Percentiles rank a stretch among this genome's conserved stretches.
Conservation (phyloP, 2,888 invertebrate species). For the Neoaliturus tenellus region DNA sequence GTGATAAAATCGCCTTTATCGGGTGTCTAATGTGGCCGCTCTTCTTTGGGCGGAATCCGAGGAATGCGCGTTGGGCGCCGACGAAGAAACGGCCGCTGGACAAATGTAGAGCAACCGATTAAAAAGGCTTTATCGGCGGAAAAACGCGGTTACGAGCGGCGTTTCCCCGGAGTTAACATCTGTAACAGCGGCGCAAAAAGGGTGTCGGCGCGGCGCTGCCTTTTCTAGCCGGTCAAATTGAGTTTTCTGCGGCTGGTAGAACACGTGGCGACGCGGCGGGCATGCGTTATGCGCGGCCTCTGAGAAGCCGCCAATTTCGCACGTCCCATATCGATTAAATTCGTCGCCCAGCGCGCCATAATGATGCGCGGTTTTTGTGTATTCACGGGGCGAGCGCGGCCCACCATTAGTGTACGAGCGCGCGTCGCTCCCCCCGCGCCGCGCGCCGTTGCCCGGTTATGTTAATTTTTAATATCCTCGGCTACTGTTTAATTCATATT, state of each 20-base stretch:
- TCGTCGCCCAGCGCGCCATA: constrained; percentile 39
- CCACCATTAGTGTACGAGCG: constrained; percentile 27
- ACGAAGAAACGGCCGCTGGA: background rate
- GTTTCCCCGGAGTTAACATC: constrained; percentile 35
- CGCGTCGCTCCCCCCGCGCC: no score
- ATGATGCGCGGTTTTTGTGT: constrained; percentile 52
- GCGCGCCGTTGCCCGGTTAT: constrained; percentile 34
- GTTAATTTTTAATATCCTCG: constrained; percentile 55
- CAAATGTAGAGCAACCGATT: constrained; percentile 44
- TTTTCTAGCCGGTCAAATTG: constrained; percentile 49
- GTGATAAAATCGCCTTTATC: constrained; percentile 31
- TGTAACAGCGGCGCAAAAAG: constrained; percentile 27
- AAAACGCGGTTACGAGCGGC: constrained; percentile 33
- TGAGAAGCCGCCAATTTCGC: constrained; percentile 46
- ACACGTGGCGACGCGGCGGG: constrained; percentile 44
- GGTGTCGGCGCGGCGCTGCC: constrained; percentile 36
- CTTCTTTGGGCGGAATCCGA: constrained; percentile 6
- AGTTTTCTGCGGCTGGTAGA: constrained; percentile 45
- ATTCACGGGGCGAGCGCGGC: constrained; percentile 36
- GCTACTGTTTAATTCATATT: constrained; percentile 57
- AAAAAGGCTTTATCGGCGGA: constrained; percentile 48
- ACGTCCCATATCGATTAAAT: constrained; percentile 52
- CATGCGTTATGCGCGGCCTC: constrained; percentile 18
- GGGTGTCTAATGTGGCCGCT: constrained; percentile 2
- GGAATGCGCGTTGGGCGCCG: constrained; percentile 26